Conservation (phyloP, 2,888 invertebrate genomes). For the Eupithecia pulchellata region DNA sequence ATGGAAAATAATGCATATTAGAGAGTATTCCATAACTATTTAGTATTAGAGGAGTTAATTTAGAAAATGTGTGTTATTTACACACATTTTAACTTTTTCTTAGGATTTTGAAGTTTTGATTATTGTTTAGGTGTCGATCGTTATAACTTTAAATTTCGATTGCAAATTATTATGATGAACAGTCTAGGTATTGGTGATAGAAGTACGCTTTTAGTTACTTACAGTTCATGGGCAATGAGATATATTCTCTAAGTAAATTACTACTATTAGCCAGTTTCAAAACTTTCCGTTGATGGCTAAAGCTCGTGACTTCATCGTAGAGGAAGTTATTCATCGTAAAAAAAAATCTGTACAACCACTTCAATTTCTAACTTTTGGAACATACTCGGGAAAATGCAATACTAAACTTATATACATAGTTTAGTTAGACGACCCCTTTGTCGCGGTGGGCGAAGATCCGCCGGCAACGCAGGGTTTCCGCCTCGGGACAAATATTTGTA, state of each 20-base stretch:
- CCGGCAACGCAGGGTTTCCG: no score
- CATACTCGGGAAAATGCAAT: background rate
- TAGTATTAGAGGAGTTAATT: no score
- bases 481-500: no score
- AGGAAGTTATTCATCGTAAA: no score
- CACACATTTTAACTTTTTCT: no score
- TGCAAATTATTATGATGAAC: background rate
- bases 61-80: no score
- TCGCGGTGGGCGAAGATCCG: no score
- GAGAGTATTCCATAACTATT: no score
- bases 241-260: background rate
- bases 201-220: background rate
- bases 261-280: background rate
- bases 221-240: background rate
- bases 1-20: no score
- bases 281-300: background rate
- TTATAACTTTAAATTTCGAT: background rate
- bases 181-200: background rate
- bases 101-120: no score
- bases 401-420: background rate
- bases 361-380: background rate
- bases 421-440: no score
- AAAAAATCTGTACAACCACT: background rate
- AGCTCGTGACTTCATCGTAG: background rate
- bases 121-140: background rate